Base-by-base conservation (phyloP, 2,888 invertebrate species). In the Lepidochrysops patricia region DNA sequence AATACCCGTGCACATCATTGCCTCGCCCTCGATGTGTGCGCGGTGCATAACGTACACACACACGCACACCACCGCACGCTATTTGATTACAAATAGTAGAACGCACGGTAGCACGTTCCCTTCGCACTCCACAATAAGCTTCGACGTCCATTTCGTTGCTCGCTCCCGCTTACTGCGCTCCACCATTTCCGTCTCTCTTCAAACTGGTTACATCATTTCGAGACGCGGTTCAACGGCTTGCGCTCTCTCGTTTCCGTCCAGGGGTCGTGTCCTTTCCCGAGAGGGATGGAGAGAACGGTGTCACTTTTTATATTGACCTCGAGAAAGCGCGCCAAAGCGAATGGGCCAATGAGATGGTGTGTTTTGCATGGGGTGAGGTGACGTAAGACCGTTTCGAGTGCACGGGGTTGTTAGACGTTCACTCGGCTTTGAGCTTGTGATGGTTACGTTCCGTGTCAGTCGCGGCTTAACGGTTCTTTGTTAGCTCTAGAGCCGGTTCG, bases 21-120 rank as follows among this genome's bases (percentile, higher is more conserved):
- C 88, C 79, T 84, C 77, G 86, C 76, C 78, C 76, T 66, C 69
- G 57, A 61, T 76, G 75, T 75, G 74, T 62, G 85, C 77, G 83
- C 74, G 82, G 80, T 87, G 88, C 85, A 89, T 85, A 82, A 79
- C 74, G 85, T 87, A 72, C 74, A 74, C 78, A 79, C 78, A 76
- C 81, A 77, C 84, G 82, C 86, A 87, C 86, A 70, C 69, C 68
- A 65, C 64, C 72, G 70, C 66, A 67, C 70, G 71, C 75, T 78
- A 84, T 87, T 87, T 84, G 82, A 88, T 87, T 87, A 88, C 85
- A 88, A 88, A 88, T 86, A 87, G 87, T 86, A 77, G 81, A 87
- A 84, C 87, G 84, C 87, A 87, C 89, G 81, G 89, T 87, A 88
- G 88, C 88, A 84, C 83, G 86, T 82, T 87, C 85, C 86, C 85